A percentile compares a stretch with the other conserved stretches of the same genome.
Conservation (phyloP, 1,140 invertebrate species). For the Eumaeus atala region DNA sequence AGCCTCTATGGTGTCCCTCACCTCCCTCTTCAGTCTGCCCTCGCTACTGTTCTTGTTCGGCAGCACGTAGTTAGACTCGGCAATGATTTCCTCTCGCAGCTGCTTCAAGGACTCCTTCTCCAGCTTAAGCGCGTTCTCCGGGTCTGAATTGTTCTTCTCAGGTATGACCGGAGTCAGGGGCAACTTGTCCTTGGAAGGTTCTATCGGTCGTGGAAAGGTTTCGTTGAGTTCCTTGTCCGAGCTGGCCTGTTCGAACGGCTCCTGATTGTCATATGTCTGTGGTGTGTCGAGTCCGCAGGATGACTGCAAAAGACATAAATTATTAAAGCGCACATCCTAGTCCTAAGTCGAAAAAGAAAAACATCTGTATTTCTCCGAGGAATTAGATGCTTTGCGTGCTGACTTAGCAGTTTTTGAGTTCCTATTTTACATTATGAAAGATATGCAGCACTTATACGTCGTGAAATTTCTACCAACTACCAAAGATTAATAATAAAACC, state of each 20-base stretch:
- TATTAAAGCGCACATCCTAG: too few species aligned
- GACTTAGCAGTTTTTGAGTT: not conserved
- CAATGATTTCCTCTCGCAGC: slow-evolving; percentile 37
- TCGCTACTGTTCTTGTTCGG: slow-evolving; percentile 43
- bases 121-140: slow-evolving; percentile 25
- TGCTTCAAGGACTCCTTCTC: slow-evolving; percentile 41
- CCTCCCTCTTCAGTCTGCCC: slow-evolving; percentile 37
- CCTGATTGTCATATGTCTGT: slow-evolving; percentile 57
- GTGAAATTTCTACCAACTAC: too few species aligned
- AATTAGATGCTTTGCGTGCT: too few species aligned
- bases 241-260: slow-evolving; percentile 46
- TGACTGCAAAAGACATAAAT: slow-evolving; percentile 31
- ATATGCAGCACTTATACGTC: too few species aligned
- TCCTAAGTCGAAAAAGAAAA: too few species aligned
- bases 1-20: slow-evolving; percentile 41
- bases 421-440: not conserved
- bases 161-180: slow-evolving; percentile 41
- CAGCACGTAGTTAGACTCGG: slow-evolving; percentile 44
- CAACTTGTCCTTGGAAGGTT: slow-evolving; percentile 42
- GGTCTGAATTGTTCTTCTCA: slow-evolving; percentile 43
- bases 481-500: too few species aligned
- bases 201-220: slow-evolving; percentile 41
- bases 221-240: slow-evolving; percentile 57
- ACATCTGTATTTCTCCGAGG: too few species aligned
- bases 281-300: slow-evolving; percentile 54